These are phyloP conservation scores for Corydoras maculifer DNA, from an alignment of 2,113 vertebrate species.

Conservation along the genomic window DNA sequence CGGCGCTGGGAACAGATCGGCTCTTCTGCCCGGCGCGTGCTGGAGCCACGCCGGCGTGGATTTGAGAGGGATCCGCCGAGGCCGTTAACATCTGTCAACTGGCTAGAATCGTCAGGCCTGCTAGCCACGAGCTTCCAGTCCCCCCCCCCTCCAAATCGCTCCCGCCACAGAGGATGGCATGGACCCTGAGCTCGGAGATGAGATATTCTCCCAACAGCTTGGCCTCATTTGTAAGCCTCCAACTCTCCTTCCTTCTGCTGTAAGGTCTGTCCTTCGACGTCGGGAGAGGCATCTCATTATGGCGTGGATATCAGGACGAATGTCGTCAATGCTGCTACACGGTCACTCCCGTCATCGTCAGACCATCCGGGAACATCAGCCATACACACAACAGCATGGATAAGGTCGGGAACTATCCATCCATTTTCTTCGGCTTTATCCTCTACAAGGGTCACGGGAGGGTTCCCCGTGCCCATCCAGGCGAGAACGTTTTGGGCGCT, in stretches of 20 bases:
- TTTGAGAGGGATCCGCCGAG: conserved; percentile 31
- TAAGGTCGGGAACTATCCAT: too few species aligned
- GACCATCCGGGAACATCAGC: too few species aligned
- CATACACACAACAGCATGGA: too few species aligned
- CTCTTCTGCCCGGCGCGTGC: conserved; percentile 9
- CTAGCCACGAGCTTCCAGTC: conserved; percentile 14
- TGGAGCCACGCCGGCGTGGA: conserved; percentile 25
- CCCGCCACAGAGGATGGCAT: conserved; percentile 9
- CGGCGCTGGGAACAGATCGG: conserved; percentile 17
- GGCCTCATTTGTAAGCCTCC: background rate
- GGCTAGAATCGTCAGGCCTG: conserved; percentile 21
- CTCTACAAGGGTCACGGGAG: too few species aligned
- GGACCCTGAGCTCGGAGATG: conserved; percentile 2
- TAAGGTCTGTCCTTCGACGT: background rate
- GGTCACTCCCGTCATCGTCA: conserved; percentile 2
- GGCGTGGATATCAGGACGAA: background rate
- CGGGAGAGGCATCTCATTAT: conserved; percentile 10
- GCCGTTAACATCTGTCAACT: conserved; percentile 39
- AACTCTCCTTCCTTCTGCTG: background rate
- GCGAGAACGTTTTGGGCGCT: too few species aligned
- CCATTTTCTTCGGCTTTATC: too few species aligned
- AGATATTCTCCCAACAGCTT: conserved; percentile 12
- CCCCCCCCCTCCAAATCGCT: background rate
- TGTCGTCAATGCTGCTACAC: background rate
- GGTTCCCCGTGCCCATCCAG: too few species aligned